These are phyloP conservation scores for Grus americana DNA, from an alignment of 2,113 vertebrate species.

Conservation along the genomic window DNA sequence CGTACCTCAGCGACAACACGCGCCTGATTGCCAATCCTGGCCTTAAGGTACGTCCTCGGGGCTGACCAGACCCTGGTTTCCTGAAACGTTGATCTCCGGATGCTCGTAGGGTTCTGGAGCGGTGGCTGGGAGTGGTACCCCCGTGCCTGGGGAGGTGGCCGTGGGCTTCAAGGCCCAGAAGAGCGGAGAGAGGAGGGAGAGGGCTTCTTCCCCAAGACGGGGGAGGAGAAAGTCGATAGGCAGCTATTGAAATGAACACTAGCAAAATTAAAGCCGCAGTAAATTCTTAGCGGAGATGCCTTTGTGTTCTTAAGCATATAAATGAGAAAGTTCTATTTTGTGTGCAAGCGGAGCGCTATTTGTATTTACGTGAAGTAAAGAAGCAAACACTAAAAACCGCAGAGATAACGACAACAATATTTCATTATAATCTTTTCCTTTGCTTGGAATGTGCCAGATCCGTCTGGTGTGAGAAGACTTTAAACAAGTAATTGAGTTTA, in stretches of 20 bases:
- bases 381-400: neutral
- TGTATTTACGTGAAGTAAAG: neutral
- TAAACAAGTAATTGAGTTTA: constrained; percentile 63
- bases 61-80: neutral
- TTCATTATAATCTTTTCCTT: constrained; percentile 39
- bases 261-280: neutral
- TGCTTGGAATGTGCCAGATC: constrained; percentile 39
- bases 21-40: constrained; percentile 97
- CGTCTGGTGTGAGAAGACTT: constrained; percentile 58
- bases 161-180: neutral
- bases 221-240: neutral
- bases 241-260: neutral
- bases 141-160: neutral
- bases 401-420: neutral
- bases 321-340: neutral
- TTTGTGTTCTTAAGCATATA: neutral
- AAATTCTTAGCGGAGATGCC: neutral
- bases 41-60: constrained; percentile 82
- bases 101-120: neutral
- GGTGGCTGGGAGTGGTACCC: neutral
- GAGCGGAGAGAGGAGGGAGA: neutral
- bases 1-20: constrained; percentile 98
- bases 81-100: neutral
- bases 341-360: neutral
- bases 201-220: neutral